A percentile compares a stretch with the other conserved stretches of the same genome.
These are phyloP conservation scores for Mesorhabditis spiculigera DNA, from an alignment of 2,888 invertebrate species.

Conservation along the genomic window DNA sequence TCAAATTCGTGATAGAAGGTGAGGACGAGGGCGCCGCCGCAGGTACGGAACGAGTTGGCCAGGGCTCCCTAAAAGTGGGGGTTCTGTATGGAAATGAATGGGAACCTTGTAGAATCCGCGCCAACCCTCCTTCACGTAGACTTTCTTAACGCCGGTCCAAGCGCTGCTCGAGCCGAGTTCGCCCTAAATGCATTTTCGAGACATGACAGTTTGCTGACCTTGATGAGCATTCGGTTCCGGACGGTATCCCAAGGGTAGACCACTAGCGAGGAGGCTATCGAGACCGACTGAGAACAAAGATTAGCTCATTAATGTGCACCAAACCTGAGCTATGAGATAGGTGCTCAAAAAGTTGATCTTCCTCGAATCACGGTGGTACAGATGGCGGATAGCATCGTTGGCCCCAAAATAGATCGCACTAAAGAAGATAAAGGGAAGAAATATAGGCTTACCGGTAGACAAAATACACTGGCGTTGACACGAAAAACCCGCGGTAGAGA, in stretches of 20 bases:
- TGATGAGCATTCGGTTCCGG: constrained; percentile 98
- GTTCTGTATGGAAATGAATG: background rate
- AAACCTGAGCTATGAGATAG: constrained; percentile 71
- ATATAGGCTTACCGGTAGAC: constrained; percentile 4
- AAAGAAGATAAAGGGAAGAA: constrained; percentile 39
- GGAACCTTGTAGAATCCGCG: constrained; percentile 29
- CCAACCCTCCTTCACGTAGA: constrained; percentile 31
- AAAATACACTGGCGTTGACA: constrained; percentile 76
- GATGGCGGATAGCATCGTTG: constrained; percentile 80
- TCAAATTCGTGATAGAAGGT: constrained; percentile 39
- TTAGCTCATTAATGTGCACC: background rate
- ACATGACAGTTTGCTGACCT: constrained; percentile 64
- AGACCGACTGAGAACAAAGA: constrained; percentile 23
- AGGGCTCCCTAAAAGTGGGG: constrained; percentile 22
- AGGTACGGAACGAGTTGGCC: constrained; percentile 31
- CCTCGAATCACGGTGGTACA: constrained; percentile 70
- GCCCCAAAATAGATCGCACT: constrained; percentile 90
- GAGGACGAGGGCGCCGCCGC: constrained; percentile 40
- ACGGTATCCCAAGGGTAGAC: constrained; percentile 94
- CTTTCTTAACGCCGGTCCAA: constrained; percentile 24
- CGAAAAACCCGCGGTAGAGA: constrained; percentile 86
- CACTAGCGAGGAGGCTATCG: constrained; percentile 34
- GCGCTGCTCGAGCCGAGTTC: background rate
- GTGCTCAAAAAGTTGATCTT: constrained; percentile 85
- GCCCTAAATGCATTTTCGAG: background rate